Percentiles rank a stretch among this genome's conserved stretches.
phyloP scores from a whole-genome alignment of 1,140 invertebrate species.

The Rhizoglyphus robini region DNA sequence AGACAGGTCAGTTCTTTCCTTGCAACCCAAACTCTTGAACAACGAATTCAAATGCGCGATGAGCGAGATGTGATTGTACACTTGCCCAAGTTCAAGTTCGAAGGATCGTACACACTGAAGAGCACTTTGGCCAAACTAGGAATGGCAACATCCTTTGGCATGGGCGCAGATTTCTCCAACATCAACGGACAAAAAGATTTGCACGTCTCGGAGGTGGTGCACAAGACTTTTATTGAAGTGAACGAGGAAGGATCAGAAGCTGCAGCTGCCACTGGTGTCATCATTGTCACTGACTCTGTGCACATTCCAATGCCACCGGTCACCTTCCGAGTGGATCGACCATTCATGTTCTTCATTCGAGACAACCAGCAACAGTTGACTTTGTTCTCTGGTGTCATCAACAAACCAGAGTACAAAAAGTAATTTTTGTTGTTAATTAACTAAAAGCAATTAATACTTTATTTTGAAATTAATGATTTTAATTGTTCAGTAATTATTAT shows the following conservation, averaged over 20 bases:
- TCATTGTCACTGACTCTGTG: neutral
- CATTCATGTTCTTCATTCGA: too few species aligned
- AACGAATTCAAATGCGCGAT: neutral
- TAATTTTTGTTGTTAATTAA: too few species aligned
- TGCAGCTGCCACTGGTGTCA: conserved; percentile 30
- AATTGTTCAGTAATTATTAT: too few species aligned
- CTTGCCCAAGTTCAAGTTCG: conserved; percentile 17
- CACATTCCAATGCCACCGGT: neutral
- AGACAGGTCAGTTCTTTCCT: neutral
- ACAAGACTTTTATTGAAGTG: conserved; percentile 35
- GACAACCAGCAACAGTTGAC: too few species aligned
- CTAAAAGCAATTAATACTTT: too few species aligned
- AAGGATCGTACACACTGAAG: neutral
- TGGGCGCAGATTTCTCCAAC: conserved; percentile 2
- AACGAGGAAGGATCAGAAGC: too few species aligned
- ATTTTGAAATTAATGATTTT: too few species aligned
- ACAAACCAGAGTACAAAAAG: too few species aligned
- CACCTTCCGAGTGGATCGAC: conserved; percentile 56
- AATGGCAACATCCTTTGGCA: neutral
- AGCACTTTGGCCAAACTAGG: neutral
- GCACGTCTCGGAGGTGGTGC: conserved; percentile 27
- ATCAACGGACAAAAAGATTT: conserved; percentile 9
- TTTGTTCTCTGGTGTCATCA: too few species aligned
- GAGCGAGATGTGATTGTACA: neutral
- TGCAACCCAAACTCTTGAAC: neutral